Percentiles rank a stretch among this genome's conserved stretches.
These are phyloP conservation scores for Didymodactylos carnosus DNA, from an alignment of 2,888 invertebrate genomes.

Conservation along the genomic window DNA sequence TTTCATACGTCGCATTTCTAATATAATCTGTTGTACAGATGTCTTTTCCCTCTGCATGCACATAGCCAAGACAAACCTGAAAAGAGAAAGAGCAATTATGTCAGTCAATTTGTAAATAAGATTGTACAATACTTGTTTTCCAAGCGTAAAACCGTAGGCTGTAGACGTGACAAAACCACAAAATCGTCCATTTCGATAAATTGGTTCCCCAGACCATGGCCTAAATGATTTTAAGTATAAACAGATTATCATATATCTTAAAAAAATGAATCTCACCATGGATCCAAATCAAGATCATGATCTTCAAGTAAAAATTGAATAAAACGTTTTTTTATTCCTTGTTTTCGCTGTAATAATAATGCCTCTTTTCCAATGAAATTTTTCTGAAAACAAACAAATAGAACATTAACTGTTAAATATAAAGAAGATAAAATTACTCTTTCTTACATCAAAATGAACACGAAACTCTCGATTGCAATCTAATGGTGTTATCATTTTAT, in stretches of 20 bases:
- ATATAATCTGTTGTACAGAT: constrained; percentile 44
- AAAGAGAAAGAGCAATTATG: background rate
- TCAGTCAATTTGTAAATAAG: background rate
- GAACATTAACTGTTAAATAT: constrained; percentile 83
- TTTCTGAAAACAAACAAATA: constrained; percentile 75
- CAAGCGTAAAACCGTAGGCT: constrained; percentile 51
- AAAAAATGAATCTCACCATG: too few relatives aligned
- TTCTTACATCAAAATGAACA: background rate
- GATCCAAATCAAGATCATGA: constrained; percentile 63
- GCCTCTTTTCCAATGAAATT: constrained; percentile 74
- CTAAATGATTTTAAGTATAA: background rate
- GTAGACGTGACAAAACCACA: constrained; percentile 84
- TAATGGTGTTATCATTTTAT: constrained; percentile 7
- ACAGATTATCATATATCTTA: background rate
- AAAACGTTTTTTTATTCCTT: constrained; percentile 69
- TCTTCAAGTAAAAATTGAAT: constrained; percentile 73
- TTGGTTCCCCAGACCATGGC: constrained; percentile 51
- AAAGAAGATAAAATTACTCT: too few relatives aligned
- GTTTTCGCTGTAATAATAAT: constrained; percentile 55
- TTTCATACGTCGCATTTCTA: constrained; percentile 58
- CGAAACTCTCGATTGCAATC: background rate
- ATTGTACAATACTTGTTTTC: constrained; percentile 14
- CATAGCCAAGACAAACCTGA: constrained; percentile 78
- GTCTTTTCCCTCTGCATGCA: constrained; percentile 49
- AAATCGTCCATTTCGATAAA: constrained; percentile 68